phyloP scores from a whole-genome alignment of 2,797 vertebrate genomes.

The Zenarchopterus dispar region DNA sequence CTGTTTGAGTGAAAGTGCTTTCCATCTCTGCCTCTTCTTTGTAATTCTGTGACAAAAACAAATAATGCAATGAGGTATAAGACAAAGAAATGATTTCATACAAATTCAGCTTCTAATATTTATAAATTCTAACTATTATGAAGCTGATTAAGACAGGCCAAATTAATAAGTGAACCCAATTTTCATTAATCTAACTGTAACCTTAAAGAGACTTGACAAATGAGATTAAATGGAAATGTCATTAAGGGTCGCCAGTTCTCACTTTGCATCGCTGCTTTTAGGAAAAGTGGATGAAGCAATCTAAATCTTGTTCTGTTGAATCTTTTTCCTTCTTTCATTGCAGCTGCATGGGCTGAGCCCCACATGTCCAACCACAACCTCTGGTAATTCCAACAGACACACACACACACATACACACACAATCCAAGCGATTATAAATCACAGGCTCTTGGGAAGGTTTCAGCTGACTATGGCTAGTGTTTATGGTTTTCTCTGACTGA shows the following conservation, averaged over 20 bases:
- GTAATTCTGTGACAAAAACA: no score
- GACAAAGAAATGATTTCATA: background rate
- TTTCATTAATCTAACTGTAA: no score
- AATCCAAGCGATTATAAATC: slow-evolving; percentile 76
- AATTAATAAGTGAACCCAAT: slow-evolving; percentile 29
- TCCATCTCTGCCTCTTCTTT: no score
- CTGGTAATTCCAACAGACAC: slow-evolving; percentile 64
- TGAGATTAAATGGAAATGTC: slow-evolving; percentile 24
- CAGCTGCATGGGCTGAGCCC: slow-evolving; percentile 19
- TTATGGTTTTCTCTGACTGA: slow-evolving; percentile 75
- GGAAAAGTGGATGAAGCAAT: slow-evolving; percentile 20
- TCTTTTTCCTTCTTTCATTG: slow-evolving; percentile 10
- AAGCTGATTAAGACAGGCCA: slow-evolving; percentile 15
- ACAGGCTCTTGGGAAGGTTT: slow-evolving; percentile 64
- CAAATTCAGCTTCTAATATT: background rate
- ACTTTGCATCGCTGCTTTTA: background rate
- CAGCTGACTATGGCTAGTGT: slow-evolving; percentile 66
- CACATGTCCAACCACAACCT: slow-evolving; percentile 50
- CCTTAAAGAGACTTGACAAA: slow-evolving; percentile 22
- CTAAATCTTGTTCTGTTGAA: slow-evolving; percentile 6
- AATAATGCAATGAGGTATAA: no score
- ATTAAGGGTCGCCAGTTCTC: slow-evolving; percentile 24
- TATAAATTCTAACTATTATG: no score
- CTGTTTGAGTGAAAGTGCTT: no score
- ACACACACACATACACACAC: slow-evolving; percentile 20